These are phyloP conservation scores for Zenarchopterus dispar DNA, from an alignment of 2,797 vertebrate species.

Conservation along the genomic window DNA sequence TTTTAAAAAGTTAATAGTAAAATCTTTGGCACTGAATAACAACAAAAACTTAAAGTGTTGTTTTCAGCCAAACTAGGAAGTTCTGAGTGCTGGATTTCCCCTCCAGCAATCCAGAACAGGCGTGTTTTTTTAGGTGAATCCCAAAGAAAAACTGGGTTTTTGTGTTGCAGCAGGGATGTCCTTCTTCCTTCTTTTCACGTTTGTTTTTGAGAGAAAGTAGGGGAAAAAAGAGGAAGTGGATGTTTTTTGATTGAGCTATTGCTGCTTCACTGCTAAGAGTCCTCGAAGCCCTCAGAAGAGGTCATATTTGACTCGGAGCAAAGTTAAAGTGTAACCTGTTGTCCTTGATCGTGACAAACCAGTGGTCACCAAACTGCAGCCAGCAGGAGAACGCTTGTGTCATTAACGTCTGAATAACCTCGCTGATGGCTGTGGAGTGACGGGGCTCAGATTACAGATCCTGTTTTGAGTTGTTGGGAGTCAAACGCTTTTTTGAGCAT, in stretches of 20 bases:
- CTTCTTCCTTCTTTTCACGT: neutral
- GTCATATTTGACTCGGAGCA: slow-evolving; percentile 35
- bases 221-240: neutral
- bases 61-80: slow-evolving; percentile 1
- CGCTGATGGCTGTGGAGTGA: neutral
- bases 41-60: neutral
- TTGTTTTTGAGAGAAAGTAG: neutral
- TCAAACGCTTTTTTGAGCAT: slow-evolving; percentile 7
- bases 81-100: neutral
- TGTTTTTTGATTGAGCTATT: neutral
- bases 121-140: slow-evolving; percentile 10
- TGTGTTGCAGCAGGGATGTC: neutral
- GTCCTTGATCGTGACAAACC: slow-evolving; percentile 16
- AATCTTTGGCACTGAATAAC: too few relatives aligned
- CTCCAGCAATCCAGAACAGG: neutral
- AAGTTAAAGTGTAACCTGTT: slow-evolving; percentile 51
- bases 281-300: neutral
- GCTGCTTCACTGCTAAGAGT: neutral
- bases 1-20: too few relatives aligned
- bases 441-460: slow-evolving; percentile 37
- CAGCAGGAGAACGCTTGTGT: too few relatives aligned
- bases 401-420: neutral
- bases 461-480: slow-evolving; percentile 17
- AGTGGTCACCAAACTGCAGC: too few relatives aligned
- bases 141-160: neutral